These are phyloP conservation scores for Maniola jurtina DNA, from an alignment of 1,140 invertebrate genomes.

Conservation along the genomic window DNA sequence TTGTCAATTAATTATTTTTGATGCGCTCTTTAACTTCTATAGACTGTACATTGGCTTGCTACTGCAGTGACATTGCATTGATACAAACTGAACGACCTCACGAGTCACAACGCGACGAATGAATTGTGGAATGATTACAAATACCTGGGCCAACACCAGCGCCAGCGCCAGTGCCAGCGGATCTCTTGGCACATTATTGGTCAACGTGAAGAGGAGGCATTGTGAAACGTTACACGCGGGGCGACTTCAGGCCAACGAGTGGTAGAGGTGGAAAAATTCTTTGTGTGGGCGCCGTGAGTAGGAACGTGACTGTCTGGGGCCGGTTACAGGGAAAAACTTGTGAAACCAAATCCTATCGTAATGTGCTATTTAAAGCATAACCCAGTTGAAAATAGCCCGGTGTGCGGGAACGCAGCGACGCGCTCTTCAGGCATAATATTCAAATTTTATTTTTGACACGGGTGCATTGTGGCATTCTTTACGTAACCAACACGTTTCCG, in stretches of 20 bases:
- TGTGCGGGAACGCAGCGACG: constrained; percentile 71
- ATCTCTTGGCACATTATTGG: too few species aligned
- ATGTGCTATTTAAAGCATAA: constrained; percentile 78
- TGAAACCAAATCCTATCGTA: constrained; percentile 78
- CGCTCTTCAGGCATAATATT: constrained; percentile 73
- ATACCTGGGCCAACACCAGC: too few species aligned
- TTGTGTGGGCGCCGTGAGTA: constrained; percentile 57
- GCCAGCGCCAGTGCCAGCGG: too few species aligned
- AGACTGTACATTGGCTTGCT: too few species aligned
- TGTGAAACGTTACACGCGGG: constrained; percentile 25
- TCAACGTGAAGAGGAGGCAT: constrained; percentile 1
- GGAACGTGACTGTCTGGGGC: constrained; percentile 55
- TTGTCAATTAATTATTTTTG: too few species aligned
- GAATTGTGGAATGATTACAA: too few species aligned
- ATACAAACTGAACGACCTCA: too few species aligned
- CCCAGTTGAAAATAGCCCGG: constrained; percentile 74
- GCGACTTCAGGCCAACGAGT: constrained; percentile 38
- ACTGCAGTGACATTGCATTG: too few species aligned
- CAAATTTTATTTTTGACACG: constrained; percentile 73
- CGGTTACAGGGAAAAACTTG: constrained; percentile 73
- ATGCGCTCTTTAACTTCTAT: too few species aligned
- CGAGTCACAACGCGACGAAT: too few species aligned
- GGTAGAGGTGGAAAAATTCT: constrained; percentile 57
- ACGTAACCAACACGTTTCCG: constrained; percentile 5
- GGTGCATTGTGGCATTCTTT: constrained; percentile 60